Conservation (phyloP, 2,113 vertebrate species). For the Bambusicola thoracicus region DNA sequence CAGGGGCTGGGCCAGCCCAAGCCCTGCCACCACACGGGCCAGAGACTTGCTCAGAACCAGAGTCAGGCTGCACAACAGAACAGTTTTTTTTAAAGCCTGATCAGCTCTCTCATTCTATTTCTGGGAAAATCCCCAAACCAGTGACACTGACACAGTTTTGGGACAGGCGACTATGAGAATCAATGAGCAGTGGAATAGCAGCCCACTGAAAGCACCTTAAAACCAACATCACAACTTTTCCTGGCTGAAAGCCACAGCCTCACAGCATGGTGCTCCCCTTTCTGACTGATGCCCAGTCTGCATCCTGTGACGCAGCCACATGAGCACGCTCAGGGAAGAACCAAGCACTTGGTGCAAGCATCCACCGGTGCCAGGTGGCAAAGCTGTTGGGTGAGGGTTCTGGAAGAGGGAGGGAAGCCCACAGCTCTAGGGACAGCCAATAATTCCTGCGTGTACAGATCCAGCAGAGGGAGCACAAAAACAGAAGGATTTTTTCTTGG, state of each 20-base stretch:
- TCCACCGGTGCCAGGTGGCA: fast-evolving
- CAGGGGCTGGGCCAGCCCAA: background rate
- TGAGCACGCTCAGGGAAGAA: fast-evolving
- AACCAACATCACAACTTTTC: background rate
- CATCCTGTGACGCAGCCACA: fast-evolving
- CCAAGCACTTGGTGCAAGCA: fast-evolving
- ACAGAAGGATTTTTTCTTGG: background rate
- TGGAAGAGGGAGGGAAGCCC: background rate
- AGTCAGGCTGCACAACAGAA: background rate
- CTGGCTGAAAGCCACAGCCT: background rate
- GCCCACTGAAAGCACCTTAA: background rate
- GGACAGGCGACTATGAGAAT: fast-evolving
- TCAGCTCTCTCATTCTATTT: fast-evolving
- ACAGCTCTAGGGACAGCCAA: fast-evolving
- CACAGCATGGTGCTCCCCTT: fast-evolving
- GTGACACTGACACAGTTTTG: background rate
- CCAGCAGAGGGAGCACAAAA: slow-evolving; percentile 54
- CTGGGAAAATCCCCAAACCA: background rate
- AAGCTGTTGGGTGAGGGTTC: fast-evolving
- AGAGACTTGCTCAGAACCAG: background rate
- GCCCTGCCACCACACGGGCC: background rate
- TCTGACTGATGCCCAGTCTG: fast-evolving
- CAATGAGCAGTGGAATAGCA: background rate
- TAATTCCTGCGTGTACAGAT: background rate
- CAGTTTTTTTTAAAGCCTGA: background rate